Percentiles rank a stretch among this genome's conserved stretches.
Evolutionary conservation across 2,888 invertebrate genomes (phyloP).

Genomic region (Drosophila austrosaltans): DNA sequence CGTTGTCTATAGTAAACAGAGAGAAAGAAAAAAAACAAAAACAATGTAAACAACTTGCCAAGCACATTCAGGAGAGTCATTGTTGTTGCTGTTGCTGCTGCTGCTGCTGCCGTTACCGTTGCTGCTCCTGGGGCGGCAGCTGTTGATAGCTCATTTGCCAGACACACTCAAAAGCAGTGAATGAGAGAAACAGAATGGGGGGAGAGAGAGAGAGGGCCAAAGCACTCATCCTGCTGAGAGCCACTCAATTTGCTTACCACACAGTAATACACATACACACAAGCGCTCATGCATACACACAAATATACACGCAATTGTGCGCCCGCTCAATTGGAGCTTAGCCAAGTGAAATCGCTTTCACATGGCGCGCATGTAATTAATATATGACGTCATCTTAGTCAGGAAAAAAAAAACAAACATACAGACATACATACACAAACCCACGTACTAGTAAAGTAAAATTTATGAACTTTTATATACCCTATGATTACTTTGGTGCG

Average conservation of each 20-base stretch:
- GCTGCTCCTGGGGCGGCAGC: slow-evolving; percentile 46
- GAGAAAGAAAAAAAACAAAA: slow-evolving; percentile 37
- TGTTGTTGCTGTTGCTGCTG: not conserved
- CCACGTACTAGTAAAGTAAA: not conserved
- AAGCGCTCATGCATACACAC: not conserved
- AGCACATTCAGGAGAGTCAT: slow-evolving; percentile 24
- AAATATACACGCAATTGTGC: not conserved
- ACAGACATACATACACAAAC: slow-evolving; percentile 10
- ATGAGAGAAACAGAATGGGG: slow-evolving; percentile 22
- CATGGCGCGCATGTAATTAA: slow-evolving; percentile 43
- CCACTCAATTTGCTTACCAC: slow-evolving; percentile 63
- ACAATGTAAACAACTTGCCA: slow-evolving; percentile 41
- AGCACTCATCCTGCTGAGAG: slow-evolving; percentile 58
- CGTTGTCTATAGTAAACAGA: slow-evolving; percentile 69
- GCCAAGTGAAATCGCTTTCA: slow-evolving; percentile 1
- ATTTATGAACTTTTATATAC: not conserved
- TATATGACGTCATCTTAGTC: slow-evolving; percentile 58
- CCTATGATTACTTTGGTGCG: not conserved
- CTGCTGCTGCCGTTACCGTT: slow-evolving; percentile 6
- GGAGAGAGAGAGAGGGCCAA: not conserved
- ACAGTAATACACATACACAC: slow-evolving; percentile 19
- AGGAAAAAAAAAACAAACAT: slow-evolving; percentile 9
- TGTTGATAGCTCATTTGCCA: slow-evolving; percentile 70
- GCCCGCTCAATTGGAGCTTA: slow-evolving; percentile 23
- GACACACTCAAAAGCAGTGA: slow-evolving; percentile 52